A percentile compares a stretch with the other conserved stretches of the same genome.
Conservation (phyloP, 2,797 vertebrate genomes). For the Pelochelys cantorii region DNA sequence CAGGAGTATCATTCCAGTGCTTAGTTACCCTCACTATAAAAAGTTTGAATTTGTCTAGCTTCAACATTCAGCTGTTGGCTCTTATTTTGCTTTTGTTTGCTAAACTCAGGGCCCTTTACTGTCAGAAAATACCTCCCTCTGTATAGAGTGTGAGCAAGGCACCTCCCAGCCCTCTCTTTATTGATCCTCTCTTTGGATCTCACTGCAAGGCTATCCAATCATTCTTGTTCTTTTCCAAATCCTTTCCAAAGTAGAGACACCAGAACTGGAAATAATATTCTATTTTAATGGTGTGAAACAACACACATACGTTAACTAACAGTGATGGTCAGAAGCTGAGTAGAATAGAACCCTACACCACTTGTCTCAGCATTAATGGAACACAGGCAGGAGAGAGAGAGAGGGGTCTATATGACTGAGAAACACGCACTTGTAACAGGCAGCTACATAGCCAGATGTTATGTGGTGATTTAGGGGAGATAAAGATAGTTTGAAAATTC, state of each 20-base stretch:
- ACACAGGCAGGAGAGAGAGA: background rate
- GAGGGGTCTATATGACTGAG: background rate
- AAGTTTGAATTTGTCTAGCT: background rate
- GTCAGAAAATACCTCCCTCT: background rate
- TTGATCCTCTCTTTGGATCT: constrained; percentile 1
- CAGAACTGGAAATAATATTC: background rate
- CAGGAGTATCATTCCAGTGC: fast-evolving
- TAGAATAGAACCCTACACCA: background rate
- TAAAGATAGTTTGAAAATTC: background rate
- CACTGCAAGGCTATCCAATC: background rate
- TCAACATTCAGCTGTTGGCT: background rate
- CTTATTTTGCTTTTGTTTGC: background rate
- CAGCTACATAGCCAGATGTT: background rate
- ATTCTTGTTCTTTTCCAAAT: fast-evolving
- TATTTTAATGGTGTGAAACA: background rate
- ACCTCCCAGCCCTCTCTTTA: background rate
- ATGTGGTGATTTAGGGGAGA: background rate
- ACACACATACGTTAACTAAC: background rate
- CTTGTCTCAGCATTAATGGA: background rate
- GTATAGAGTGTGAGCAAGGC: background rate
- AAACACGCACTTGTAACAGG: background rate
- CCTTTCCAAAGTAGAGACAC: background rate
- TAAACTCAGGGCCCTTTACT: background rate
- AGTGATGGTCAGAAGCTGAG: background rate
- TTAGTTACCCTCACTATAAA: background rate